These are phyloP conservation scores for Scaptomyza graminum DNA, from an alignment of 1,140 invertebrate species.

Conservation along the genomic window DNA sequence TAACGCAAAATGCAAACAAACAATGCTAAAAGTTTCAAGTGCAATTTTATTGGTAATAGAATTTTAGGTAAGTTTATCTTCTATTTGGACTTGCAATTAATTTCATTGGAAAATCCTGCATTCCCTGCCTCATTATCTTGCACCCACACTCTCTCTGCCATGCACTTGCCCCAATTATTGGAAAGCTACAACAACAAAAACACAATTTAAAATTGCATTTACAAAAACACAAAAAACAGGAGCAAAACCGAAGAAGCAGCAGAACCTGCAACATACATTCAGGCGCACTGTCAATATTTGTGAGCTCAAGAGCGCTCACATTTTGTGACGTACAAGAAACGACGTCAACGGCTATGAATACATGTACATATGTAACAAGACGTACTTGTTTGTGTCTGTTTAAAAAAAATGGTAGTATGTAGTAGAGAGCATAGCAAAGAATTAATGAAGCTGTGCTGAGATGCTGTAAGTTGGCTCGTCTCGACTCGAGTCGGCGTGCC, in stretches of 20 bases:
- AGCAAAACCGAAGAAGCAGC: constrained; percentile 27
- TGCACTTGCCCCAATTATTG: constrained; percentile 71
- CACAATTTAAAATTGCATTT: constrained; percentile 68
- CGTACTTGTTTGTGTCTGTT: constrained; percentile 46
- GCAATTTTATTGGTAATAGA: not conserved
- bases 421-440: constrained; percentile 41
- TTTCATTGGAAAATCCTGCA: not conserved
- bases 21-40: not conserved
- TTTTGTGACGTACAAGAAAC: constrained; percentile 31
- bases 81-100: not conserved
- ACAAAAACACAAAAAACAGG: constrained; percentile 30
- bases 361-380: constrained; percentile 9
- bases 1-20: constrained; percentile 1
- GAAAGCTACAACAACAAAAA: constrained; percentile 36
- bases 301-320: constrained; percentile 46
- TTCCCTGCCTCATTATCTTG: constrained; percentile 8
- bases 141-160: constrained; percentile 23
- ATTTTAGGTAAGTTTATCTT: constrained; percentile 1
- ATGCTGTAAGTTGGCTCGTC: constrained; percentile 19
- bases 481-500: constrained; percentile 39
- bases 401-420: constrained; percentile 3
- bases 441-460: constrained; percentile 56
- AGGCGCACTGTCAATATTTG: constrained; percentile 56
- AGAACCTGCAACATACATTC: constrained; percentile 60
- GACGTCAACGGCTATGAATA: constrained; percentile 37